A percentile compares a stretch with the other conserved stretches of the same genome.
These are phyloP conservation scores for Accipiter cooperii DNA, from an alignment of 2,113 vertebrate genomes.

Conservation along the genomic window DNA sequence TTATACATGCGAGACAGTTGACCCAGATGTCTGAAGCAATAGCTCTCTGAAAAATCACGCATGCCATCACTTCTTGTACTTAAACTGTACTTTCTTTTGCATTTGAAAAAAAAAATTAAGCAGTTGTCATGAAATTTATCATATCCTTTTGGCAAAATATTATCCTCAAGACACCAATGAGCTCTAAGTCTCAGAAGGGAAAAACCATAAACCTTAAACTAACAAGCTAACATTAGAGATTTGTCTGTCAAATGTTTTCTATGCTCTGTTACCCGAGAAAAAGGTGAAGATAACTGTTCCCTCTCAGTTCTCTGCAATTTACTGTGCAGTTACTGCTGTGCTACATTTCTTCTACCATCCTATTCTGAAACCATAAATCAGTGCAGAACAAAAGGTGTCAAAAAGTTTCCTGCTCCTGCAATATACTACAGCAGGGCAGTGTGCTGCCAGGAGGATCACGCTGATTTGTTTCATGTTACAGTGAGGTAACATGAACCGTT, in stretches of 20 bases:
- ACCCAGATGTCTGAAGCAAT: background rate
- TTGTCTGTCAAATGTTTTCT: background rate
- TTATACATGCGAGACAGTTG: background rate
- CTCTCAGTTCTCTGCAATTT: background rate
- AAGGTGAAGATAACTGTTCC: background rate
- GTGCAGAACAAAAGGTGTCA: background rate
- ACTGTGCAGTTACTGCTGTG: rapidly evolving
- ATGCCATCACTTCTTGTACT: background rate
- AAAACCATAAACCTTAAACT: background rate
- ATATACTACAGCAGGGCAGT: background rate
- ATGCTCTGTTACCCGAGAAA: background rate
- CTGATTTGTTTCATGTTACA: background rate
- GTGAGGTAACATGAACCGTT: background rate
- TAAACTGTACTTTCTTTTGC: background rate
- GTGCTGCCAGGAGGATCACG: background rate
- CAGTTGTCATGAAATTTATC: background rate
- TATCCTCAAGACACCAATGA: background rate
- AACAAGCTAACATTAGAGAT: background rate
- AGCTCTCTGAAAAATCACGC: background rate
- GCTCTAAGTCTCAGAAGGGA: background rate
- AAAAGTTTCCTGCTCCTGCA: slow-evolving; percentile 18
- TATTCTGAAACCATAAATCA: background rate
- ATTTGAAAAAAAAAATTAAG: background rate
- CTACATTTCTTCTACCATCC: background rate
- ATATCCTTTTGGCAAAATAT: background rate